These are phyloP conservation scores for Acanthacorydalis orientalis DNA, from an alignment of 2,888 invertebrate species.

Conservation along the genomic window DNA sequence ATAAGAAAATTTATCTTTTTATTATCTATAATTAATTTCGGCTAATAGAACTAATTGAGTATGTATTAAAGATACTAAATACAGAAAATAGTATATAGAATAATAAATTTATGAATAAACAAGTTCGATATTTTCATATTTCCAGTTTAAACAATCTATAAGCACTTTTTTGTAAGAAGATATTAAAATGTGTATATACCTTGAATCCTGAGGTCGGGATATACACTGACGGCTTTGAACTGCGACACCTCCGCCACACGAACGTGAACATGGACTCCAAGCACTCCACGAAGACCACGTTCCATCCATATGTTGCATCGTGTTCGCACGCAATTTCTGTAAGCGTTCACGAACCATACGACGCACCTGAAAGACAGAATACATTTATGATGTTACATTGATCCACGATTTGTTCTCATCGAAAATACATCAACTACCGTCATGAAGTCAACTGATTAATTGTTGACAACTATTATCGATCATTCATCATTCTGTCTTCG, in stretches of 20 bases:
- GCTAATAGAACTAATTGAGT: too few species aligned
- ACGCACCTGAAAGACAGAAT: constrained; percentile 19
- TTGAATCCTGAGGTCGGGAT: constrained; percentile 4
- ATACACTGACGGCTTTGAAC: constrained; percentile 55
- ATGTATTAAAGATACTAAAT: too few species aligned
- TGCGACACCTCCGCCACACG: constrained; percentile 60
- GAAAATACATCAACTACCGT: too few species aligned
- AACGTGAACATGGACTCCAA: constrained; percentile 59
- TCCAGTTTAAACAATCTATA: too few species aligned
- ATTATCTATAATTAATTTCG: too few species aligned
- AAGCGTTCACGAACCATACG: constrained; percentile 22
- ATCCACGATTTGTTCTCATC: not conserved
- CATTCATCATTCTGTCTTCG: not conserved
- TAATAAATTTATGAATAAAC: too few species aligned
- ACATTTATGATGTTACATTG: constrained; percentile 1
- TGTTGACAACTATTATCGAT: too few species aligned
- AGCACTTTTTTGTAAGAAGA: too few species aligned
- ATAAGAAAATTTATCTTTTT: too few species aligned
- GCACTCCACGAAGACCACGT: constrained; percentile 55
- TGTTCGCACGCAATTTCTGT: constrained; percentile 11
- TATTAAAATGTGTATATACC: not conserved
- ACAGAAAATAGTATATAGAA: too few species aligned
- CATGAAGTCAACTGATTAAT: too few species aligned
- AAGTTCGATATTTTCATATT: too few species aligned
- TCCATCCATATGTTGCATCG: constrained; percentile 15